phyloP scores from a whole-genome alignment of 1,140 invertebrate genomes.

The Aphelenchoides fujianensis region DNA sequence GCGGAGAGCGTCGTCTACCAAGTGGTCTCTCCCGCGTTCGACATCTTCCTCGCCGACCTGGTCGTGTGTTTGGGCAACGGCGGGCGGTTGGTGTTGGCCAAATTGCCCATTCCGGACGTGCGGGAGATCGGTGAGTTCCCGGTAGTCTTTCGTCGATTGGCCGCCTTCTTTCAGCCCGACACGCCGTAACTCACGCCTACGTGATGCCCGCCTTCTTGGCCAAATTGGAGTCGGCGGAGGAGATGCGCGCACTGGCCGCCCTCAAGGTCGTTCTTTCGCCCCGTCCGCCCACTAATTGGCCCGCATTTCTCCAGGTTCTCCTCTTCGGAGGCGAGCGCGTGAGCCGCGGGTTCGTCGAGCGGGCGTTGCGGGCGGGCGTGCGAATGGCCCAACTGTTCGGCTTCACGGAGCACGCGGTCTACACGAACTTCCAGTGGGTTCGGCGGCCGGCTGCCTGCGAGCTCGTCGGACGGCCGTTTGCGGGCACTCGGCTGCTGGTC shows the following conservation, averaged over 20 bases:
- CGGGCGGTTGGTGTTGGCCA: conserved; percentile 17
- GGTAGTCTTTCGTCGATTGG: too few relatives aligned
- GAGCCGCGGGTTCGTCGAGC: conserved; percentile 4
- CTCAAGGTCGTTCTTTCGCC: background rate
- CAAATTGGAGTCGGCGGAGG: conserved; percentile 4
- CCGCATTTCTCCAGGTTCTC: conserved; percentile 14
- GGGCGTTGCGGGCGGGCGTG: conserved; percentile 5
- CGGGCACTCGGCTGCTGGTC: background rate
- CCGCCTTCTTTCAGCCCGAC: background rate
- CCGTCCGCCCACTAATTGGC: background rate
- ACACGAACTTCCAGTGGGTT: conserved; percentile 34
- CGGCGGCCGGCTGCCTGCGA: background rate
- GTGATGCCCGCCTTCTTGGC: conserved; percentile 38
- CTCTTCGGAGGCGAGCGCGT: conserved; percentile 32
- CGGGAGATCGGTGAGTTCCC: conserved; percentile 23
- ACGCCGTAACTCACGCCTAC: conserved; percentile 34
- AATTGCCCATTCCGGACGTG: conserved; percentile 15
- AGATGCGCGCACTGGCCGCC: conserved; percentile 15
- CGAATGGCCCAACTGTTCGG: conserved; percentile 36
- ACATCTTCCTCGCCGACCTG: conserved; percentile 38
- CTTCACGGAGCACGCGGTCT: conserved; percentile 36
- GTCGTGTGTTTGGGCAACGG: conserved; percentile 18
- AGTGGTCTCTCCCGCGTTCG: conserved; percentile 38
- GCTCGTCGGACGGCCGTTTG: conserved; percentile 6
- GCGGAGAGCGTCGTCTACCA: conserved; percentile 30